phyloP scores from a whole-genome alignment of 2,888 invertebrate genomes.

The Noctua pronuba region DNA sequence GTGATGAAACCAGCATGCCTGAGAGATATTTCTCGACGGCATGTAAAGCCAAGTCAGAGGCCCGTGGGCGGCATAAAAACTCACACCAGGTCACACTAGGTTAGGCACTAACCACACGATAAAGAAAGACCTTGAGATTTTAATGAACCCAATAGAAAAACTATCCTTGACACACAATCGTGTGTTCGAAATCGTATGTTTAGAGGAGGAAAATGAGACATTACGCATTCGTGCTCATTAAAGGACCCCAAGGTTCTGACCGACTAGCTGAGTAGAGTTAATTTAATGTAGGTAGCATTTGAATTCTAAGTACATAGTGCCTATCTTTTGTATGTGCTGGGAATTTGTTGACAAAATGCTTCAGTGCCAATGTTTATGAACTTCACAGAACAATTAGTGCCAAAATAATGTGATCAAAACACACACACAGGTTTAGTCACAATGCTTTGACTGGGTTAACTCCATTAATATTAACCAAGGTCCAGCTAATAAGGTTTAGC shows the following conservation, averaged over 20 bases:
- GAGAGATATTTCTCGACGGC: too few relatives aligned
- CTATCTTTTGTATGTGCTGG: slow-evolving; percentile 14
- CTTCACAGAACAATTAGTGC: not conserved
- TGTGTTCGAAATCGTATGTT: slow-evolving; percentile 5
- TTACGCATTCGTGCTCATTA: slow-evolving; percentile 38
- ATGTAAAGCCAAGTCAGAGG: too few relatives aligned
- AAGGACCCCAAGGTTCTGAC: slow-evolving; percentile 43
- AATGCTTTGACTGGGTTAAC: not conserved
- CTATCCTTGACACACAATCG: slow-evolving; percentile 30
- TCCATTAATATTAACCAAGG: not conserved
- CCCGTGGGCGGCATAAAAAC: too few relatives aligned
- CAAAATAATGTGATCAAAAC: not conserved
- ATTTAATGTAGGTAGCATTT: slow-evolving; percentile 24
- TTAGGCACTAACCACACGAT: too few relatives aligned
- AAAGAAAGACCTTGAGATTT: not conserved
- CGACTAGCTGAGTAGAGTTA: slow-evolving; percentile 19
- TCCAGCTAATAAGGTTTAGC: not conserved
- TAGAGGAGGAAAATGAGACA: slow-evolving; percentile 44
- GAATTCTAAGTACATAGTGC: slow-evolving; percentile 30
- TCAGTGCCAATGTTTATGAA: slow-evolving; percentile 23
- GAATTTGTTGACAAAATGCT: slow-evolving; percentile 19
- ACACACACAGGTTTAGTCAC: not conserved
- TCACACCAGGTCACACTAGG: too few relatives aligned
- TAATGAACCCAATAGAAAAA: not conserved
- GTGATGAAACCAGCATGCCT: too few relatives aligned